Evolutionary conservation across 2,113 vertebrate species (phyloP).

Genomic region (Acanthisitta chloris): DNA sequence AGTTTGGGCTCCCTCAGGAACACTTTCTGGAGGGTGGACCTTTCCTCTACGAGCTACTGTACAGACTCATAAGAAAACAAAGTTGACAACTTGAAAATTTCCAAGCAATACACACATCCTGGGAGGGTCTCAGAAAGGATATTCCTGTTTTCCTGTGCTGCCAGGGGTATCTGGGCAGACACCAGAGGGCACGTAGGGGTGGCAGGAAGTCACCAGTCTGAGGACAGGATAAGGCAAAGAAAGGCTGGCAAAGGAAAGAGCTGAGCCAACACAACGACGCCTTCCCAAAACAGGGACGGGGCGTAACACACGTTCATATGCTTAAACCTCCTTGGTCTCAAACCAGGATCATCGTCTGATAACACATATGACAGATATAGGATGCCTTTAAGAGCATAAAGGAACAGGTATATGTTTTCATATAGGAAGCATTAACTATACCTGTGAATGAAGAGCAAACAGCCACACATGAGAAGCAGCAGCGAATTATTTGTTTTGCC

Average conservation of each 20-base stretch:
- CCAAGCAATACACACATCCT: constrained; percentile 8
- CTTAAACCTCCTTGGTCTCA: background rate
- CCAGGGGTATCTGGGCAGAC: background rate
- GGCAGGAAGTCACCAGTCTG: background rate
- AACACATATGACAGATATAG: background rate
- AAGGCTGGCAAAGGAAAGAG: background rate
- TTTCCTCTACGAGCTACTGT: background rate
- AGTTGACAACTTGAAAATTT: constrained; percentile 5
- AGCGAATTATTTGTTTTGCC: background rate
- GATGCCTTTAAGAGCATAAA: background rate
- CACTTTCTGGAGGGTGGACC: background rate
- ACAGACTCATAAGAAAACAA: background rate
- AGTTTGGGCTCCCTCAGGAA: background rate
- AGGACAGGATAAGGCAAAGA: constrained; percentile 37
- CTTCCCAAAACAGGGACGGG: background rate
- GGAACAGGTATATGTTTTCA: background rate
- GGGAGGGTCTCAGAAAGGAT: constrained; percentile 13
- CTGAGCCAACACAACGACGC: background rate
- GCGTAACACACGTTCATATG: rapidly evolving
- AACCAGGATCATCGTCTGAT: background rate
- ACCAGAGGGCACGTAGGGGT: background rate
- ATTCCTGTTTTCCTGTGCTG: background rate
- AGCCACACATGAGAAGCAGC: background rate
- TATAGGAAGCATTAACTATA: background rate
- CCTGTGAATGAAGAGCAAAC: background rate